These are phyloP conservation scores for Parauchenoglanis punctatus DNA, from an alignment of 2,797 vertebrate species.

Conservation along the genomic window DNA sequence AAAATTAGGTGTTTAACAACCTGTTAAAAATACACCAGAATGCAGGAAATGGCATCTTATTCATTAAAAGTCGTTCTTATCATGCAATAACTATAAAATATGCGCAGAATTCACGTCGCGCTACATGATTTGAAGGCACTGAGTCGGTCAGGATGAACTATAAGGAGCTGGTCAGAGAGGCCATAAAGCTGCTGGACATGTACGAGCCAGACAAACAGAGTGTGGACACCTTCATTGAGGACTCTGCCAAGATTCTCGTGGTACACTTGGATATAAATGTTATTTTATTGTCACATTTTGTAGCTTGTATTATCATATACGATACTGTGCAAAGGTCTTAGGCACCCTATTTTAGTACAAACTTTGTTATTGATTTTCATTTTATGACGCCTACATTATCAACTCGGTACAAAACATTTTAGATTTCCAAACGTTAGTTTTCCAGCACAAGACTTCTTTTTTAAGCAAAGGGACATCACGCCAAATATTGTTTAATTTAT, in stretches of 20 bases:
- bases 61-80: too few relatives aligned
- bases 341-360: too few relatives aligned
- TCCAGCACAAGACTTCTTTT: neutral
- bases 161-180: conserved; percentile 73
- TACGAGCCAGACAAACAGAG: conserved; percentile 76
- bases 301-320: neutral
- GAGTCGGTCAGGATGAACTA: conserved; percentile 72
- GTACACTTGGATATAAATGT: conserved; percentile 64
- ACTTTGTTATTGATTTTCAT: too few relatives aligned
- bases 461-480: neutral
- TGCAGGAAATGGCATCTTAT: too few relatives aligned
- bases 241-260: conserved; percentile 73
- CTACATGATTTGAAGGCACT: neutral
- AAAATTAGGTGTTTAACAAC: too few relatives aligned
- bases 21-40: too few relatives aligned
- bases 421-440: too few relatives aligned
- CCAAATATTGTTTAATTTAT: neutral
- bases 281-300: neutral
- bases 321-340: too few relatives aligned
- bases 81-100: neutral
- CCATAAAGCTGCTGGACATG: conserved; percentile 74
- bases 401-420: too few relatives aligned
- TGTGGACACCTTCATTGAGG: conserved; percentile 79
- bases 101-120: neutral
- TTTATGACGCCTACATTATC: too few relatives aligned